These are phyloP conservation scores for Dryoscopus gambensis DNA, from an alignment of 2,113 vertebrate genomes.

Conservation along the genomic window DNA sequence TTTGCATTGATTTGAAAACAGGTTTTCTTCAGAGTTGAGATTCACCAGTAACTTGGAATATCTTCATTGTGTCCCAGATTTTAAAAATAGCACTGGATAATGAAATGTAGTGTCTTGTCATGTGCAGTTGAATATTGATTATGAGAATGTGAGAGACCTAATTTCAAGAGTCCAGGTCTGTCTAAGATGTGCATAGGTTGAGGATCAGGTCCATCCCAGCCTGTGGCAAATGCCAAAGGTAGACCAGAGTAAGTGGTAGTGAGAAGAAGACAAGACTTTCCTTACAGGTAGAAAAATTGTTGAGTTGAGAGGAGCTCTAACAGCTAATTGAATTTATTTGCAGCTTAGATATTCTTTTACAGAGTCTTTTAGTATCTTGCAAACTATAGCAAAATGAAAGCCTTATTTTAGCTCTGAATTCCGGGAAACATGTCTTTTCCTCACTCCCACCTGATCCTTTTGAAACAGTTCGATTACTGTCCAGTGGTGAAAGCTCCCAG, in stretches of 20 bases:
- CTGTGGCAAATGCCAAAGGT: not conserved
- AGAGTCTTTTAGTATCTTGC: not conserved
- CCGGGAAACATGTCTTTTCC: not conserved
- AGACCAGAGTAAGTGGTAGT: not conserved
- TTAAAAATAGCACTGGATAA: not conserved
- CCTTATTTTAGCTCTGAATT: not conserved
- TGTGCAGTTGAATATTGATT: not conserved
- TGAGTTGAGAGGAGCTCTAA: not conserved
- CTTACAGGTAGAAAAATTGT: not conserved
- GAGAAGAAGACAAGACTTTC: not conserved
- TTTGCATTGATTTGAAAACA: not conserved
- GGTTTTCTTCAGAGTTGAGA: not conserved
- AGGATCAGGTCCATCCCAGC: not conserved
- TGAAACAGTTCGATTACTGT: not conserved
- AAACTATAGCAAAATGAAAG: not conserved
- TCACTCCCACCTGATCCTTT: not conserved
- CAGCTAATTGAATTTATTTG: not conserved
- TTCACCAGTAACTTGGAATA: not conserved
- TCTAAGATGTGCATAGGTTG: not conserved
- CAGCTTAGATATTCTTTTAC: not conserved
- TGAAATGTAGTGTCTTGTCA: not conserved
- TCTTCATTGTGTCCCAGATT: not conserved
- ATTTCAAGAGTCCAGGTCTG: not conserved
- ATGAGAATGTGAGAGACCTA: not conserved
- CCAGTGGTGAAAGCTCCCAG: constrained; percentile 16